Conservation (phyloP, 53 echinoderm and acorn worm species). For the Pentamera pediparva region DNA sequence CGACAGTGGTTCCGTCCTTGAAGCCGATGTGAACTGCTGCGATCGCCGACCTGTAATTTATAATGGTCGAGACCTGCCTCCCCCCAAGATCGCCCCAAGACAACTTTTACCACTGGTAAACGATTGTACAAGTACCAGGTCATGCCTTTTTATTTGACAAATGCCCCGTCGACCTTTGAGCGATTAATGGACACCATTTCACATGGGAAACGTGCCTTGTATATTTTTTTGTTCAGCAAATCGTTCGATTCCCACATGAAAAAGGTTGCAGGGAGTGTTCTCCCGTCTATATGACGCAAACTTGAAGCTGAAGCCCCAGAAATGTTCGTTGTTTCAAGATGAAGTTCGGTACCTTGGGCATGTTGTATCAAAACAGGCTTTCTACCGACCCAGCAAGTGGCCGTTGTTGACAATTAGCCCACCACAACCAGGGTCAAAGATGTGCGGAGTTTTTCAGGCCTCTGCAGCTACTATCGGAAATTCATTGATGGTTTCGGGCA, state of each 20-base stretch:
- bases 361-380: neutral
- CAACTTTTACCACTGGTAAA: neutral
- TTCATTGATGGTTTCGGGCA: neutral
- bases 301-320: neutral
- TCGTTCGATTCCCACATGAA: neutral
- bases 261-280: neutral
- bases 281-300: neutral
- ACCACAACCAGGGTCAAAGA: neutral
- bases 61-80: no score
- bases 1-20: no score
- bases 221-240: neutral
- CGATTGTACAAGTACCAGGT: neutral
- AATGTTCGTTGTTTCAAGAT: neutral
- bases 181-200: neutral
- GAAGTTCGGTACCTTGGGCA: neutral
- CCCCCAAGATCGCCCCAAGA: no score
- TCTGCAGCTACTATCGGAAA: neutral
- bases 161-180: neutral
- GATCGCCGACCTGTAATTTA: no score
- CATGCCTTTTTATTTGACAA: neutral
- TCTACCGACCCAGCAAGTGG: neutral
- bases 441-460: neutral
- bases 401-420: neutral
- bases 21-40: no score
- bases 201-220: neutral